phyloP scores from a whole-genome alignment of 2,797 vertebrate species.

The Alosa sapidissima region DNA sequence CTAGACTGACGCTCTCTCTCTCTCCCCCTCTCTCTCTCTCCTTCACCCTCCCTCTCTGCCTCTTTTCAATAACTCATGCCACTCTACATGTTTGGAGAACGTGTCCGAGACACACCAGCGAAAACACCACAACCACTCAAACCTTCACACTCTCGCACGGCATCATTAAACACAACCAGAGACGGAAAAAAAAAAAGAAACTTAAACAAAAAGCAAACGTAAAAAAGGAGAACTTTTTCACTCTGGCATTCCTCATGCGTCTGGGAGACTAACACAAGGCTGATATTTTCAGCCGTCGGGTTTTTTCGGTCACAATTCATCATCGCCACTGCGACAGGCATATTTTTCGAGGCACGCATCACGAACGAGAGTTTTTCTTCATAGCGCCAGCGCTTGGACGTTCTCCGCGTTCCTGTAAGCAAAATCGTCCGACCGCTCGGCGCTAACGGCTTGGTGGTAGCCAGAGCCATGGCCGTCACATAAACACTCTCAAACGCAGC shows the following conservation, averaged over 20 bases:
- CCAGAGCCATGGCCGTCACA: not conserved
- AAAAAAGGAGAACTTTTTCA: not conserved
- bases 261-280: slow-evolving; percentile 46
- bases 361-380: slow-evolving; percentile 38
- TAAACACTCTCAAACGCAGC: not conserved
- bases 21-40: not conserved
- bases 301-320: slow-evolving; percentile 58
- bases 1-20: not conserved
- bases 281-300: slow-evolving; percentile 41
- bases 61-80: not conserved
- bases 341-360: slow-evolving; percentile 49
- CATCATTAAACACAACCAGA: slow-evolving; percentile 35
- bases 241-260: slow-evolving; percentile 37
- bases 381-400: slow-evolving; percentile 56
- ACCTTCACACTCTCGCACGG: not conserved
- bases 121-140: not conserved
- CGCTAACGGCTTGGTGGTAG: not conserved
- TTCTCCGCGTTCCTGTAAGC: slow-evolving; percentile 57
- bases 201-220: not conserved
- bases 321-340: slow-evolving; percentile 43
- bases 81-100: slow-evolving; percentile 6
- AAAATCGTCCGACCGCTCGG: not conserved
- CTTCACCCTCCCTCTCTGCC: not conserved
- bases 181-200: not conserved
- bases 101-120: not conserved